Evolutionary conservation across 2,888 invertebrate genomes (phyloP).

Genomic region (Caradrina kadenii): DNA sequence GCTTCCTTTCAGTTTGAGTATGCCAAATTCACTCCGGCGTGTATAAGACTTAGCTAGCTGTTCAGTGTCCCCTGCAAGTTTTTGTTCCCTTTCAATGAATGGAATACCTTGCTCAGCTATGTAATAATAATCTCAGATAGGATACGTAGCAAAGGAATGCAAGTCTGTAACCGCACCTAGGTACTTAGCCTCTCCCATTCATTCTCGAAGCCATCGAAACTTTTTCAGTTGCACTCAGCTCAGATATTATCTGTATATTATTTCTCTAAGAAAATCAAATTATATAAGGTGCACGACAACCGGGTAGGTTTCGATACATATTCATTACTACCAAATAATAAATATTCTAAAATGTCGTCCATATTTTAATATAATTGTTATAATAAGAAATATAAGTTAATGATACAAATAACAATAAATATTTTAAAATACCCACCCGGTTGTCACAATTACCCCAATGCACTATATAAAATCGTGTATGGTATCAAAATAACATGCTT

Average conservation of each 20-base stretch:
- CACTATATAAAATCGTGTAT: no score
- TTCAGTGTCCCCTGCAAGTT: not conserved
- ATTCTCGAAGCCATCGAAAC: conserved; percentile 4
- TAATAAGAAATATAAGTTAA: no score
- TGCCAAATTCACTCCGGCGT: not conserved
- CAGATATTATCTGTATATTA: not conserved
- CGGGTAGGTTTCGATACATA: no score
- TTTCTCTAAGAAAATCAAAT: not conserved
- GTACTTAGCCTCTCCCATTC: conserved; percentile 14
- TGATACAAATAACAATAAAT: no score
- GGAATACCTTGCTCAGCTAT: not conserved
- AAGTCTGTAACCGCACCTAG: conserved; percentile 1
- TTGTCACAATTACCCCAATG: no score
- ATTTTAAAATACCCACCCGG: no score
- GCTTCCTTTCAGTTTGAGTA: not conserved
- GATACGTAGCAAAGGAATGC: conserved; percentile 22
- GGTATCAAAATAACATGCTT: no score
- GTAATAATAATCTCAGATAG: conserved; percentile 6
- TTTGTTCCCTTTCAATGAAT: conserved; percentile 1
- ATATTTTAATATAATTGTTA: no score
- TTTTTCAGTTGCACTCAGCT: not conserved
- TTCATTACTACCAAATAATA: no score
- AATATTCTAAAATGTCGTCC: no score
- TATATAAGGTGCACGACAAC: no score
- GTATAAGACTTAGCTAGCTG: not conserved